Conservation (phyloP, 2,797 vertebrate genomes). For the Notolabrus celidotus region DNA sequence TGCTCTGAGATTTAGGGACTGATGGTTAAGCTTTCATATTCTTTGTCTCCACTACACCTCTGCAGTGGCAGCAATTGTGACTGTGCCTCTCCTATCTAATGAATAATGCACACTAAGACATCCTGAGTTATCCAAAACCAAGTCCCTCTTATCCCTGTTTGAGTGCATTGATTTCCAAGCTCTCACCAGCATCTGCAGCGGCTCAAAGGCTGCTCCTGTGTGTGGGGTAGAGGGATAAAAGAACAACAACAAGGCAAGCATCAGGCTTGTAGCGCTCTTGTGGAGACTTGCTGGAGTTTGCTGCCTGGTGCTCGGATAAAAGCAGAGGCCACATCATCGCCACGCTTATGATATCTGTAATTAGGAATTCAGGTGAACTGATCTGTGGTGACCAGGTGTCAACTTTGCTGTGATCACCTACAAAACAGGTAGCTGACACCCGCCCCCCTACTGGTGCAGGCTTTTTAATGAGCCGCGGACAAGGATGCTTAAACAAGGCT, state of each 20-base stretch:
- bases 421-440: conserved; percentile 46
- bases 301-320: conserved; percentile 54
- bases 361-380: conserved; percentile 35
- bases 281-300: conserved; percentile 45
- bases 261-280: conserved; percentile 56
- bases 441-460: conserved; percentile 43
- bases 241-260: conserved; percentile 66
- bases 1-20: conserved; percentile 54
- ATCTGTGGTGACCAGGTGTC: conserved; percentile 22
- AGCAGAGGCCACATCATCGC: conserved; percentile 40
- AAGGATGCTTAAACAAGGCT: conserved; percentile 55
- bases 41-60: conserved; percentile 63
- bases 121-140: conserved; percentile 78
- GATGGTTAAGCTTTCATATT: conserved; percentile 67
- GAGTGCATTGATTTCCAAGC: conserved; percentile 78
- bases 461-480: conserved; percentile 63
- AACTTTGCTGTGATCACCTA: conserved; percentile 48
- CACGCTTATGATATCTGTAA: conserved; percentile 31
- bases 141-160: conserved; percentile 79
- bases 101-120: conserved; percentile 83
- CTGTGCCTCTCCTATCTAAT: conserved; percentile 70
- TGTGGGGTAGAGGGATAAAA: conserved; percentile 63
- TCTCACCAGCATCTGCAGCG: conserved; percentile 69
- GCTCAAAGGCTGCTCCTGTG: conserved; percentile 64
- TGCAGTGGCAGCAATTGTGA: conserved; percentile 58